phyloP scores from a whole-genome alignment of 2,797 vertebrate species.

The Poeciliopsis gracilis region DNA sequence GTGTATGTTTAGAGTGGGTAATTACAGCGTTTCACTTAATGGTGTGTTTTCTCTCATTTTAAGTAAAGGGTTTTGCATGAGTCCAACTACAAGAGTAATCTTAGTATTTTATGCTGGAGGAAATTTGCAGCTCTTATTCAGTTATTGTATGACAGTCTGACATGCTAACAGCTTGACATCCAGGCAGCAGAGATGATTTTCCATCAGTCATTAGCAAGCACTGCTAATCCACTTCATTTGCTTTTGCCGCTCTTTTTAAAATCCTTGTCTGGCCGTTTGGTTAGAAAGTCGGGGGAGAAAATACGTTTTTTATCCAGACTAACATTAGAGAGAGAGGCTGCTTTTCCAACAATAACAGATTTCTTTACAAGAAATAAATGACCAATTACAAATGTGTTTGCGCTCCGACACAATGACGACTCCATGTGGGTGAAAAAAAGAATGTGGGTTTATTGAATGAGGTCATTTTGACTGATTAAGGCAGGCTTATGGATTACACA shows the following conservation, averaged over 20 bases:
- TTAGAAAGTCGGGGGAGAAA: neutral
- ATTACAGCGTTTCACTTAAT: neutral
- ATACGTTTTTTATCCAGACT: neutral
- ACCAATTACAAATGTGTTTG: neutral
- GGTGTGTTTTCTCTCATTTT: neutral
- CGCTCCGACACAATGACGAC: neutral
- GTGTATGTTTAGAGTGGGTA: neutral
- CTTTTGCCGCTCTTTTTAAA: neutral
- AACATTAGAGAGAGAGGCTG: neutral
- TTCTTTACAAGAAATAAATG: neutral
- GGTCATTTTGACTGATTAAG: neutral
- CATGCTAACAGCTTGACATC: neutral
- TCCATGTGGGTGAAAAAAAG: neutral
- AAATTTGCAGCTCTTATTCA: neutral
- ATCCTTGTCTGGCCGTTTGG: neutral
- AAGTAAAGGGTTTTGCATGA: neutral
- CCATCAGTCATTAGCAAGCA: neutral
- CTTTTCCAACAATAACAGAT: neutral
- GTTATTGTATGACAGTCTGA: neutral
- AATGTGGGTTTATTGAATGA: neutral
- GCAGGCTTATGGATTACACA: constrained; percentile 4
- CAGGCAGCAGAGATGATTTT: neutral
- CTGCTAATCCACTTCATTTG: neutral
- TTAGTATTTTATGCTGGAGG: neutral
- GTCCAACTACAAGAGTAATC: neutral